Evolutionary conservation across 2,888 invertebrate genomes (phyloP), one percentile per base, ranked within the genome.

Genomic region (Antheraea assamensis): DNA sequence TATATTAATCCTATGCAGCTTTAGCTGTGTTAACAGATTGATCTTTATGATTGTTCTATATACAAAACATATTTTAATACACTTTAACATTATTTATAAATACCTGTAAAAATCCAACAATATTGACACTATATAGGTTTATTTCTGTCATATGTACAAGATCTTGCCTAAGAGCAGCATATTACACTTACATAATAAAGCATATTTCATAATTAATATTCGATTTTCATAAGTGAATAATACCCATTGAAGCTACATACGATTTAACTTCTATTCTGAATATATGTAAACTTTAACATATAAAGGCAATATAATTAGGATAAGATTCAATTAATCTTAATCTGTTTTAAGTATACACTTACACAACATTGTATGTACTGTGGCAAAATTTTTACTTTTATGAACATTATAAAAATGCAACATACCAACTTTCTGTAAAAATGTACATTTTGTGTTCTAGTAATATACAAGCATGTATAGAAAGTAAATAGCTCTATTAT

Each of bases 401-500:
- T 64, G 30, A 15, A 61, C 8, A 15, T 27, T 13, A 64, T 64
- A 17, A 30, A 15, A 64, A 64, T 64, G 15, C 13, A 64, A 64
- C 27, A 27, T 64, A 15, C 42, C 27, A 64, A 17, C 30, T 30
- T 17, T 64, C n/a, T n/a, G 24, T 30, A 72, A 13, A 31, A 64
- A 42, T 64, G 27, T 64, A 64, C 17, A 61, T 72, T 47, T 17
- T 21, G 24, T 17, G 8, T 70, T 31, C n/a, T 58, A 70, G 58
- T 30, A 73, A 19, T 0, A 47, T 73, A n/a, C 24, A 21, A 24
- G 47, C 58, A 30, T 49, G 58, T 73, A 21, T 35, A 21, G 70
- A 27, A 70, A 73, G 71, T 49, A 71, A 71, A 72, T 27, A 70
- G 52, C 27, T 71, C 24, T 55, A 27, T 55, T 55, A 52, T 30